These are phyloP conservation scores for Brachyhypopomus gauderio DNA, from an alignment of 2,113 vertebrate genomes.

Conservation along the genomic window DNA sequence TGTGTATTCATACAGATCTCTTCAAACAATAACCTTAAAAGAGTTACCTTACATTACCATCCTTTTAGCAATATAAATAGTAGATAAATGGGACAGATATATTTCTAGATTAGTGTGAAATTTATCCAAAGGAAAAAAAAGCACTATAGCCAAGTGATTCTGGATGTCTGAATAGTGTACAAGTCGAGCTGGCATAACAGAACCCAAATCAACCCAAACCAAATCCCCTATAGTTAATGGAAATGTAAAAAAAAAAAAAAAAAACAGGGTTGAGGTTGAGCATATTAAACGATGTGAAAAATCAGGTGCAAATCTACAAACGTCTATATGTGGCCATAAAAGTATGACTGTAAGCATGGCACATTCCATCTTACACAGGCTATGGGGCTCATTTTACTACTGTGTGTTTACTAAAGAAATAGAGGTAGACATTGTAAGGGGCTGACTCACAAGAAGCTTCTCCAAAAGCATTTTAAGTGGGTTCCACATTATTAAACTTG, in stretches of 20 bases:
- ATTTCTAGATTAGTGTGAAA: not conserved
- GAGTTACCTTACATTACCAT: constrained; percentile 14
- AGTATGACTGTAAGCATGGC: not conserved
- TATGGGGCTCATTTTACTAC: not conserved
- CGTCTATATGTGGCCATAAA: not conserved
- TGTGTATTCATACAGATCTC: constrained; percentile 19
- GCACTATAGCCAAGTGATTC: not conserved
- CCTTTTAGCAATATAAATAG: not conserved
- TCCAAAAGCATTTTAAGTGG: not conserved
- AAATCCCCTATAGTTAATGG: constrained; percentile 13
- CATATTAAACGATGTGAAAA: constrained; percentile 11
- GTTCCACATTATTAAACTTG: constrained; percentile 6
- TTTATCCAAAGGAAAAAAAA: not conserved
- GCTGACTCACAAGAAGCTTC: not conserved
- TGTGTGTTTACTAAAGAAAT: constrained; percentile 20
- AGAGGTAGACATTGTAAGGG: constrained; percentile 41
- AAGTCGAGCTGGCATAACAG: not conserved
- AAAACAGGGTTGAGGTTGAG: not conserved
- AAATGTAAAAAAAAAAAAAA: constrained; percentile 32
- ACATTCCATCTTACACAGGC: constrained; percentile 17
- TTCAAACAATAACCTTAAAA: not conserved
- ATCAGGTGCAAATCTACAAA: constrained; percentile 17
- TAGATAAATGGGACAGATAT: not conserved
- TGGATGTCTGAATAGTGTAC: constrained; percentile 33
- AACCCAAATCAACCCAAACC: constrained; percentile 9